A percentile compares a stretch with the other conserved stretches of the same genome.
Evolutionary conservation across 2,888 invertebrate species (phyloP).

Genomic region (Lasiommata megera): DNA sequence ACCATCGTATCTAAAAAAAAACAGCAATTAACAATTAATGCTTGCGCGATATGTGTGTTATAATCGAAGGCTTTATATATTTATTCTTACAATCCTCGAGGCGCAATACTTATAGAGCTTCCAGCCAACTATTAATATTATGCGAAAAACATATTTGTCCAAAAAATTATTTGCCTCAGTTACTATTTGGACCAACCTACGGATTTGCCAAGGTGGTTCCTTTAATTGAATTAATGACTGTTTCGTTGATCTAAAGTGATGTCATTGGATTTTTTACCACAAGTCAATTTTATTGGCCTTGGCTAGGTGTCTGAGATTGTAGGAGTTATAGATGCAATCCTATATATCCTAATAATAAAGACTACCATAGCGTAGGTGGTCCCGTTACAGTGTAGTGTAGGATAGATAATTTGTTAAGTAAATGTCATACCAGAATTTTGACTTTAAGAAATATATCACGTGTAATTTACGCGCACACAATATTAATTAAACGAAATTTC

Average conservation of each 20-base stretch:
- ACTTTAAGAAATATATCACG: too few relatives aligned
- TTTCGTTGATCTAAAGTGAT: conserved; percentile 39
- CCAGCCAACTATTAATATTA: too few relatives aligned
- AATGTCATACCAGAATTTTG: too few relatives aligned
- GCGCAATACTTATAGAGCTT: too few relatives aligned
- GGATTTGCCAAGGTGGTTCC: background rate
- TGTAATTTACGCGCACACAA: too few relatives aligned
- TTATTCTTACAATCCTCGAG: too few relatives aligned
- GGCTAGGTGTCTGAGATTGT: conserved; percentile 42
- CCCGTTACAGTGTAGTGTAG: conserved; percentile 36
- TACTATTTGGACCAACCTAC: background rate
- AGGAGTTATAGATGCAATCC: conserved; percentile 47
- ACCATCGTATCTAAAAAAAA: too few relatives aligned
- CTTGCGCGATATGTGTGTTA: too few relatives aligned
- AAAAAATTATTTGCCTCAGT: background rate
- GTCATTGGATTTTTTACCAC: conserved; percentile 42
- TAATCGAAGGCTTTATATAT: too few relatives aligned
- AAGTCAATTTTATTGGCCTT: conserved; percentile 53
- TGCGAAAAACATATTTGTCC: background rate
- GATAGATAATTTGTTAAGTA: background rate
- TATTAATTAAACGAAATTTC: too few relatives aligned
- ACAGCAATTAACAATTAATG: too few relatives aligned
- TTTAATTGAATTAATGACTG: conserved; percentile 33
- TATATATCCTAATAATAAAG: too few relatives aligned
- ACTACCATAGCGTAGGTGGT: conserved; percentile 44